phyloP scores from a whole-genome alignment of 2,888 invertebrate genomes.

The Schizaphis graminum region DNA sequence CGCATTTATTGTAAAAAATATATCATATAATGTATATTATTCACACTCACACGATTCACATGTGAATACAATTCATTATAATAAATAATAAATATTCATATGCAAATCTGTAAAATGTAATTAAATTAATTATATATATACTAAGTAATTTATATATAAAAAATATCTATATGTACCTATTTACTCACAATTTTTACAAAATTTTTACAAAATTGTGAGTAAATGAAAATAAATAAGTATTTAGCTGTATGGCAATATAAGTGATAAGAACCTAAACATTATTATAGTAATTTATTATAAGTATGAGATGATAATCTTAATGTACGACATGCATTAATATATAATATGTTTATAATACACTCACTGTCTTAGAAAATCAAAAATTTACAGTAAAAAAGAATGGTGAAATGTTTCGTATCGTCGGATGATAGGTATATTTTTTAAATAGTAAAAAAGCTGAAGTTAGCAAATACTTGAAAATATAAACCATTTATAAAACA shows the following conservation, averaged over 20 bases:
- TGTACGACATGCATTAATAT: background rate
- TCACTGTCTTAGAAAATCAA: background rate
- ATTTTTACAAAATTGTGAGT: background rate
- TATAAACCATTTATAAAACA: background rate
- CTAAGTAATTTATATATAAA: too few relatives aligned
- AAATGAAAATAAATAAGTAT: background rate
- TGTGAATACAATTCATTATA: background rate
- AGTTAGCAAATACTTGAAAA: background rate
- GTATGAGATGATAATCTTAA: background rate
- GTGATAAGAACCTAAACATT: background rate
- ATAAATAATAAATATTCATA: background rate
- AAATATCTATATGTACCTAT: too few relatives aligned
- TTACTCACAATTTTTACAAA: background rate
- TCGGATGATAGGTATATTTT: too few relatives aligned
- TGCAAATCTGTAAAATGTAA: background rate
- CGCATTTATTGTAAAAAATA: background rate
- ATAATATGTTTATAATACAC: too few relatives aligned
- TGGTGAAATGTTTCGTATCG: background rate
- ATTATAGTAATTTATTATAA: background rate
- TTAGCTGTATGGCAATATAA: background rate
- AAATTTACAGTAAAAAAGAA: background rate
- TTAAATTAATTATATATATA: background rate
- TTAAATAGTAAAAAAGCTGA: too few relatives aligned
- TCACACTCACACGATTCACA: background rate
- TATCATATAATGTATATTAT: background rate